Evolutionary conservation across 2,113 vertebrate species (phyloP).

Genomic region (Lepisosteus osseus): DNA sequence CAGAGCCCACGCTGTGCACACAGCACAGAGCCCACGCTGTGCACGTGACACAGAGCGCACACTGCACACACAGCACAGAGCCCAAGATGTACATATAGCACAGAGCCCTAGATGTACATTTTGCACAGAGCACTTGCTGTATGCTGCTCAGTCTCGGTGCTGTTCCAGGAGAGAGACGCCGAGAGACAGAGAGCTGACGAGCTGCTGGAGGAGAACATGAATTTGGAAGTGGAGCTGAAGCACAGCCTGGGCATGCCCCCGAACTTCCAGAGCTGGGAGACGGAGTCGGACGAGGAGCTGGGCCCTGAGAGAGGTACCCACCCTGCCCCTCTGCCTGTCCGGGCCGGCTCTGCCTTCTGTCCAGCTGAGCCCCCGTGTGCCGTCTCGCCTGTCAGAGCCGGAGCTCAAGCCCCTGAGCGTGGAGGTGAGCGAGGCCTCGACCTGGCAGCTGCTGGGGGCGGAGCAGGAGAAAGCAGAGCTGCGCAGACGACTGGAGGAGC

Average conservation of each 20-base stretch:
- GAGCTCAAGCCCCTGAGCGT: constrained; percentile 66
- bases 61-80: too few relatives aligned
- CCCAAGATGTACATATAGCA: too few relatives aligned
- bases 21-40: background rate
- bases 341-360: background rate
- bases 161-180: constrained; percentile 67
- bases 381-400: constrained; percentile 19
- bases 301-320: constrained; percentile 48
- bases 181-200: constrained; percentile 72
- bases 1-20: background rate
- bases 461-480: constrained; percentile 71
- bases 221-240: constrained; percentile 66
- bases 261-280: constrained; percentile 46
- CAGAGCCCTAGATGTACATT: background rate
- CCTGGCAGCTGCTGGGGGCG: constrained; percentile 64
- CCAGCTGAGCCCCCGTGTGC: background rate
- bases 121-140: background rate
- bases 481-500: constrained; percentile 57
- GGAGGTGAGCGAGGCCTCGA: constrained; percentile 66
- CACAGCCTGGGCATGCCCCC: constrained; percentile 25
- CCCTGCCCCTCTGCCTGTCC: background rate
- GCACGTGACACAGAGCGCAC: too few relatives aligned
- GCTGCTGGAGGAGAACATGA: constrained; percentile 73
- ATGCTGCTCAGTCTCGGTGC: constrained; percentile 8
- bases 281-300: constrained; percentile 62